phyloP scores from a whole-genome alignment of 2,113 vertebrate genomes.

The Hepsetus odoe region DNA sequence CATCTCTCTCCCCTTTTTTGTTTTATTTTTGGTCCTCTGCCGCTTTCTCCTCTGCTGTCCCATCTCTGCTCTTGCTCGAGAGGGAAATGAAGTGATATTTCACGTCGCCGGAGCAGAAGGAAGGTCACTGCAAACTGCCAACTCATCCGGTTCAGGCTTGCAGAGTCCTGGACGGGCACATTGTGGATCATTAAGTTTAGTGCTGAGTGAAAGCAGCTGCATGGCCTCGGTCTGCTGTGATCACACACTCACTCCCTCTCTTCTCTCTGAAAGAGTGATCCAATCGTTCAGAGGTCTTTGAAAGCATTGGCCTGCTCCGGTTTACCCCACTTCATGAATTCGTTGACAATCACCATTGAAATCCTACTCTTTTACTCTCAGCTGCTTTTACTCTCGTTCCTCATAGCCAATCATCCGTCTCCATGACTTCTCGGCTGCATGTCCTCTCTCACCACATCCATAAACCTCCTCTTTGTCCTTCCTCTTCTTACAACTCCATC shows the following conservation, averaged over 20 bases:
- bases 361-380: no score
- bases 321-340: no score
- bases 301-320: not conserved
- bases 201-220: constrained; percentile 57
- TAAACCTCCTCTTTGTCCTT: no score
- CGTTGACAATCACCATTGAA: no score
- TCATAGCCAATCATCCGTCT: no score
- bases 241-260: not conserved
- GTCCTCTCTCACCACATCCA: no score
- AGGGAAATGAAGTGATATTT: not conserved
- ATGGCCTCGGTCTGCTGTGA: constrained; percentile 40
- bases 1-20: not conserved
- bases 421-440: no score
- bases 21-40: not conserved
- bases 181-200: constrained; percentile 70
- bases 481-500: no score
- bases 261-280: not conserved
- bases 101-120: constrained; percentile 32
- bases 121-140: constrained; percentile 63
- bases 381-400: no score
- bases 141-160: constrained; percentile 51
- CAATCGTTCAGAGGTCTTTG: not conserved
- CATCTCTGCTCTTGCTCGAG: not conserved
- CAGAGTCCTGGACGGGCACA: constrained; percentile 23
- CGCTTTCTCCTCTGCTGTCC: not conserved